phyloP scores from a whole-genome alignment of 2,888 invertebrate species.

The Philonicus albiceps region DNA sequence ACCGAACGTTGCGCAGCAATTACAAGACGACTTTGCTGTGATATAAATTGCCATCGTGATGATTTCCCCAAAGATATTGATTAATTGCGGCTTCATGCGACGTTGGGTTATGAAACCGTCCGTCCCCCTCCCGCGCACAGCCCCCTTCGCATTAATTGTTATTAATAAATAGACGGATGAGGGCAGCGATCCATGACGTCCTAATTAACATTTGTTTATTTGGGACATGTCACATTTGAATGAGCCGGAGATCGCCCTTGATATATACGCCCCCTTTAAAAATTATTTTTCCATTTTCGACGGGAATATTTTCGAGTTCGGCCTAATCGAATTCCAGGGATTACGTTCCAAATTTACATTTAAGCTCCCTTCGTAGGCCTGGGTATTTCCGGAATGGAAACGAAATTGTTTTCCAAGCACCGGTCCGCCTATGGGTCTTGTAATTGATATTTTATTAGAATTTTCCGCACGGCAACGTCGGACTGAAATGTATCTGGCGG shows the following conservation, averaged over 20 bases:
- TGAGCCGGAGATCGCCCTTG: neutral
- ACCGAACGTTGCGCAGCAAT: neutral
- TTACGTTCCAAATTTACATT: neutral
- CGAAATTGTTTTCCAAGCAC: neutral
- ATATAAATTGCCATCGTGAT: constrained; percentile 8
- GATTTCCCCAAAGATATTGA: constrained; percentile 19
- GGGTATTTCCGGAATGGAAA: neutral
- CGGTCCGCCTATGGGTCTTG: neutral
- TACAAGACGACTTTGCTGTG: constrained; percentile 12
- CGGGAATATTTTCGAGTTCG: neutral
- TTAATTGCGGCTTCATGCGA: neutral
- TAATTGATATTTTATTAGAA: neutral
- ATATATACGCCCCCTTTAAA: neutral
- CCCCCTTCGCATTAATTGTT: constrained; percentile 3
- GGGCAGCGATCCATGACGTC: neutral
- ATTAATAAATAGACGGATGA: constrained; percentile 5
- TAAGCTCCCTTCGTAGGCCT: neutral
- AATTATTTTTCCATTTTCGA: neutral
- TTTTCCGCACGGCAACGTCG: neutral
- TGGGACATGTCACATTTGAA: neutral
- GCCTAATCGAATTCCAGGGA: neutral
- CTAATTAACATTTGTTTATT: constrained; percentile 5
- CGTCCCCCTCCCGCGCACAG: neutral
- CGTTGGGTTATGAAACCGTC: neutral
- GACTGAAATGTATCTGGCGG: neutral